Conservation (phyloP, 1,140 invertebrate species). For the Oryzaephilus surinamensis region DNA sequence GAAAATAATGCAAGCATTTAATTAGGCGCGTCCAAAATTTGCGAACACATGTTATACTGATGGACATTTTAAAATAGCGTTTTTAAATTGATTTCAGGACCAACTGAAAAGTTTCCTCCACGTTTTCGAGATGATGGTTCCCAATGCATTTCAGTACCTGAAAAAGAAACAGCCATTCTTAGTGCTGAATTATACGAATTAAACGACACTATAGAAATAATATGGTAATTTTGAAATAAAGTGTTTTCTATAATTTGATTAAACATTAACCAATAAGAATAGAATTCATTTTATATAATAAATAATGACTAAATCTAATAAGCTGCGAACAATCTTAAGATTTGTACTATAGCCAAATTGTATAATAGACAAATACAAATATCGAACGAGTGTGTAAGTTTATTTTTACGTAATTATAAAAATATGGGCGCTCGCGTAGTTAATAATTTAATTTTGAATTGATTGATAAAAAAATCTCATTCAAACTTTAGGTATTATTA, state of each 20-base stretch:
- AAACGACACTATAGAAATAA: constrained; percentile 20
- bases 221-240: too few species aligned
- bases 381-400: too few species aligned
- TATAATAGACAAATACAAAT: too few species aligned
- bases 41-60: background rate
- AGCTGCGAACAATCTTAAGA: too few species aligned
- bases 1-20: background rate
- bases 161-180: constrained; percentile 15
- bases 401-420: too few species aligned
- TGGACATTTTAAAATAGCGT: background rate
- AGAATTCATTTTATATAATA: too few species aligned
- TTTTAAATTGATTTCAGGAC: constrained; percentile 13
- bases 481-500: too few species aligned
- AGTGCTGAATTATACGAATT: constrained; percentile 22
- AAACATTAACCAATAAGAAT: background rate
- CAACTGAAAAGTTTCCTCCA: constrained; percentile 18
- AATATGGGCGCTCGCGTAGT: too few species aligned
- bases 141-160: constrained; percentile 20
- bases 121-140: constrained; percentile 26
- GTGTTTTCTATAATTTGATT: background rate
- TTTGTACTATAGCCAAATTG: too few species aligned
- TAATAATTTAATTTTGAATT: too few species aligned
- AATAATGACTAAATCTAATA: too few species aligned
- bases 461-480: background rate
- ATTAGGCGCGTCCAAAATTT: too few species aligned